A percentile compares a stretch with the other conserved stretches of the same genome.
Evolutionary conservation across 2,888 invertebrate species (phyloP).

Genomic region (Agonopterix subpropinquella): DNA sequence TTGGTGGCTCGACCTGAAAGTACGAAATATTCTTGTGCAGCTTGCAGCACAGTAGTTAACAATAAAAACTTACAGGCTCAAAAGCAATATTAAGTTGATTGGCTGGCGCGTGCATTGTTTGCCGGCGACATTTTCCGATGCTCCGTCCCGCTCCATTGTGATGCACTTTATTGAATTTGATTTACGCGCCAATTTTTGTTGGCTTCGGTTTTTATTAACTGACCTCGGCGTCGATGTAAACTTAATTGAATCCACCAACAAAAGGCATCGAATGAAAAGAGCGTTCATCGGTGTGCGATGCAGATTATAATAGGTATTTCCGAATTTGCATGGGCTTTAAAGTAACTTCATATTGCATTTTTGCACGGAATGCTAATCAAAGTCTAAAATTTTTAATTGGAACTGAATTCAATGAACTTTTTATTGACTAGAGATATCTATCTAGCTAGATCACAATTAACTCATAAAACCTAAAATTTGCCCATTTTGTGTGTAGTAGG

Average conservation of each 20-base stretch:
- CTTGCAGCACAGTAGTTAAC: neutral
- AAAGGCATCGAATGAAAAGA: conserved; percentile 73
- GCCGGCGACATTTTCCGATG: conserved; percentile 52
- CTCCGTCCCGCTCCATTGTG: conserved; percentile 51
- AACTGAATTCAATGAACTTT: too few relatives aligned
- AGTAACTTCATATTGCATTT: conserved; percentile 64
- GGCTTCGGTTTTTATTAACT: conserved; percentile 74
- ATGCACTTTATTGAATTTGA: conserved; percentile 71
- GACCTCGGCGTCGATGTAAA: conserved; percentile 73
- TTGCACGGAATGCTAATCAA: conserved; percentile 32
- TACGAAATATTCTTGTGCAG: too few relatives aligned
- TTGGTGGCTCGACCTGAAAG: too few relatives aligned
- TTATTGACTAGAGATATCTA: too few relatives aligned
- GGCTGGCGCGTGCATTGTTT: conserved; percentile 39
- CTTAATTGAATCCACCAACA: conserved; percentile 74
- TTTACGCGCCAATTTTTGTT: conserved; percentile 72
- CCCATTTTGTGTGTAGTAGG: too few relatives aligned
- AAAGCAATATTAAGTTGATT: conserved; percentile 30
- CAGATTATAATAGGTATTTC: conserved; percentile 72
- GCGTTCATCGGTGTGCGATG: conserved; percentile 71
- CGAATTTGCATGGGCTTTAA: conserved; percentile 67
- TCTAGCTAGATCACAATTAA: too few relatives aligned
- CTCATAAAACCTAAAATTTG: too few relatives aligned
- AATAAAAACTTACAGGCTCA: neutral
- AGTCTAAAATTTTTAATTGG: too few relatives aligned